A percentile compares a stretch with the other conserved stretches of the same genome.
Conservation (phyloP, 2,797 vertebrate genomes). For the Chelon auratus region DNA sequence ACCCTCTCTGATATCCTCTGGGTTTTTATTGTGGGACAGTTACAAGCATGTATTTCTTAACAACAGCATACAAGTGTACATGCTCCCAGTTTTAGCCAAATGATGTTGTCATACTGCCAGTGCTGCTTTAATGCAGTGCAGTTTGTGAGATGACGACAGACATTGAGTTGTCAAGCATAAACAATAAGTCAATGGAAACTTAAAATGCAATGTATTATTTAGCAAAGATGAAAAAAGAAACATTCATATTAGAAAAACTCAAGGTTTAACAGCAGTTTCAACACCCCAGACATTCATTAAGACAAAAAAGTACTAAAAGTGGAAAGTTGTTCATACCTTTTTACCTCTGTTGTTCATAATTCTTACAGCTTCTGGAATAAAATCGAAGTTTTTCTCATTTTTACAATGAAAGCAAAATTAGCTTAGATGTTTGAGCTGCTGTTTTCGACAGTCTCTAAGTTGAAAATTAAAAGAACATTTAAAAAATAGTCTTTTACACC, state of each 20-base stretch:
- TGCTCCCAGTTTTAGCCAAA: constrained; percentile 1
- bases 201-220: neutral
- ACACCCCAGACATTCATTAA: neutral
- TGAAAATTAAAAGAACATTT: too few relatives aligned
- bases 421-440: neutral
- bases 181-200: too few relatives aligned
- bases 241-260: neutral
- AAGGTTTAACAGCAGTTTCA: neutral
- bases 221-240: neutral
- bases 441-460: too few relatives aligned
- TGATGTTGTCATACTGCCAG: neutral
- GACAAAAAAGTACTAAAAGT: neutral
- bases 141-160: too few relatives aligned
- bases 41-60: neutral
- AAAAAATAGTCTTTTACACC: too few relatives aligned
- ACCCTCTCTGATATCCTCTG: constrained; percentile 46
- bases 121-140: neutral
- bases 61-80: neutral
- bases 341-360: neutral
- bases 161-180: too few relatives aligned
- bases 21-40: constrained; percentile 43
- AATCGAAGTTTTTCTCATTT: too few relatives aligned
- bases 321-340: neutral
- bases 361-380: too few relatives aligned
- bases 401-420: neutral